Conservation (phyloP, 2,888 invertebrate genomes). For the Glyphotaelius pellucidus region DNA sequence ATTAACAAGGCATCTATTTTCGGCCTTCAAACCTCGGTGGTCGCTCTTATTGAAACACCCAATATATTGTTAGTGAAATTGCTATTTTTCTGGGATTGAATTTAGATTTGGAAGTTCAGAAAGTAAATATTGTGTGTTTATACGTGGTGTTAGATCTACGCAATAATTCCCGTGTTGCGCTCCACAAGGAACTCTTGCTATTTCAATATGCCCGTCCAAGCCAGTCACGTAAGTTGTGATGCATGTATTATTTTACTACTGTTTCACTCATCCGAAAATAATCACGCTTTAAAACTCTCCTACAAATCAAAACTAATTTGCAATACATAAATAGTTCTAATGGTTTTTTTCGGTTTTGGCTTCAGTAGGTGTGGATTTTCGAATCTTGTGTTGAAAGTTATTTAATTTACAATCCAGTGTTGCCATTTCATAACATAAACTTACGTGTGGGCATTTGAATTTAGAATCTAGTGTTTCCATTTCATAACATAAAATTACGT, state of each 20-base stretch:
- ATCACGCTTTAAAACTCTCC: conserved; percentile 5
- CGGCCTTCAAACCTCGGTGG: no score
- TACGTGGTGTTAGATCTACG: conserved; percentile 59
- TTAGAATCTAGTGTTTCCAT: not conserved
- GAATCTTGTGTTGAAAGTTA: not conserved
- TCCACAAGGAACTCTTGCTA: conserved; percentile 59
- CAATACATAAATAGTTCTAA: not conserved
- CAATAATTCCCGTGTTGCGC: conserved; percentile 59
- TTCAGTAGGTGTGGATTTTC: conserved; percentile 13
- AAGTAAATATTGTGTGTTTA: conserved; percentile 48
- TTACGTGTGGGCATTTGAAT: conserved; percentile 1
- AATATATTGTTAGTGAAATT: no score
- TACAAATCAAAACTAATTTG: conserved; percentile 12
- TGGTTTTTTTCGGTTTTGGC: conserved; percentile 2
- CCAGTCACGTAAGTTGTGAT: conserved; percentile 62
- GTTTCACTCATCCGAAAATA: conserved; percentile 49
- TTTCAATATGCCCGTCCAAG: conserved; percentile 65
- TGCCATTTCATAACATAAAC: not conserved
- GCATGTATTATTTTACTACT: conserved; percentile 51
- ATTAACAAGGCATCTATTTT: no score
- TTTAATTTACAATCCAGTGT: not conserved
- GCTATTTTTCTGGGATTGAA: not conserved
- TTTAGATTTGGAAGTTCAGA: not conserved
- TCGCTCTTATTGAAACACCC: no score
- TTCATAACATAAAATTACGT: not conserved